Base-by-base conservation (phyloP, 2,797 vertebrate species). In the Takifugu rubripes region DNA sequence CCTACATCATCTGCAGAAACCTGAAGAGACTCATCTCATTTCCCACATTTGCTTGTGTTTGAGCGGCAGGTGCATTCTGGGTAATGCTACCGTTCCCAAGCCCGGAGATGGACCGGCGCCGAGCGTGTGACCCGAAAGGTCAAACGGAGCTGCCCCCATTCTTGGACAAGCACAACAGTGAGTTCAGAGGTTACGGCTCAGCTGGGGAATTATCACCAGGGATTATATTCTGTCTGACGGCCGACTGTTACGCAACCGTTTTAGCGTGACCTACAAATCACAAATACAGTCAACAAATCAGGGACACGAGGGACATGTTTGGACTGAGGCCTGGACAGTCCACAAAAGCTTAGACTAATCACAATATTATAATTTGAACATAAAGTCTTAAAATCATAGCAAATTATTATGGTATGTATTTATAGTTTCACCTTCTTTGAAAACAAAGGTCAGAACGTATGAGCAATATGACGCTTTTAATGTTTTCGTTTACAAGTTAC, bases 61-160 rank as follows among this genome's bases (percentile, higher is more conserved):
- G 21, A 61, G 31, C 53, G 61, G 57, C 72, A 81, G 72, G 70
- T 84, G 84, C 73, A 78, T 80, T 73, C 57, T 81, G 81, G 79
- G 78, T 78, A 77, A 71, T 40, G 51, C 56, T 55, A 61, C 66
- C 66, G 64, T 63, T 87, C 74, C 78, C 81, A 83, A 75, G 75
- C 64, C 42, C 49, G 66, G 59, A 33, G 54, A 36, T 48, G 3
- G 56, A 56, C 50, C 50, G 52, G 54, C 42, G 15, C 59, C 12
- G 55, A 71, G 61, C 56, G 78, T 76, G 54, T 68, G 75, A 75
- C 81, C 78, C 70, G 61, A 52, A 61, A 71, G 77, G 77, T 61
- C 73, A 75, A 77, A 78, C 72, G 80, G 75, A 78, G 77, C 72
- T 49, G 62, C 17, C 45, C 58, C 24, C 15, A 48, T 42, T 68